phyloP scores from a whole-genome alignment of 1,140 invertebrate genomes.

The Psix sp. region DNA sequence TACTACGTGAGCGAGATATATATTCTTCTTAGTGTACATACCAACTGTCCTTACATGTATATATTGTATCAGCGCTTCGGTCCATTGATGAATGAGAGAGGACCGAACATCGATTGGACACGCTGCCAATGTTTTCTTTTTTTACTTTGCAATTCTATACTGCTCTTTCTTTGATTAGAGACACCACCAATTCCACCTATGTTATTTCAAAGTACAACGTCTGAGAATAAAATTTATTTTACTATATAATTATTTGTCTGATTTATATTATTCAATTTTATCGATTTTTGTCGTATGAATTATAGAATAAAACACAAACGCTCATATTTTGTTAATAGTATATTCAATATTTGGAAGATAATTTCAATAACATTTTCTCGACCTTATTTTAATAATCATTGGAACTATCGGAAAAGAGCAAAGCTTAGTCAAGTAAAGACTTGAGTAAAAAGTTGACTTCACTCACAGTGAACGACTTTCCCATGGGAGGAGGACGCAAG shows the following conservation, averaged over 20 bases:
- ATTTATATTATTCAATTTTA: too few relatives aligned
- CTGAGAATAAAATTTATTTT: neutral
- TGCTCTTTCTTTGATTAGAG: slow-evolving; percentile 54
- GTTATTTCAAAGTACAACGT: slow-evolving; percentile 15
- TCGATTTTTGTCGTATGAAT: too few relatives aligned
- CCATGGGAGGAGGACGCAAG: slow-evolving; percentile 71
- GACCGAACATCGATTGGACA: slow-evolving; percentile 53
- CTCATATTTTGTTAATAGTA: too few relatives aligned
- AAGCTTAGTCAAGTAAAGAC: slow-evolving; percentile 57
- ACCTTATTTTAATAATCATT: slow-evolving; percentile 60
- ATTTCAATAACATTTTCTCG: slow-evolving; percentile 54
- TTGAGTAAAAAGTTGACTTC: slow-evolving; percentile 62
- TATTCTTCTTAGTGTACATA: slow-evolving; percentile 32
- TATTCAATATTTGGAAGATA: too few relatives aligned
- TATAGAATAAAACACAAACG: too few relatives aligned
- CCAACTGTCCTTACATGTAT: slow-evolving; percentile 43
- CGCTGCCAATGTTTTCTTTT: slow-evolving; percentile 45
- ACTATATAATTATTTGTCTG: too few relatives aligned
- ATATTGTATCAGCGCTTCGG: slow-evolving; percentile 57
- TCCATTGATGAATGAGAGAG: slow-evolving; percentile 65
- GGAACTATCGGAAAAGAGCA: slow-evolving; percentile 58
- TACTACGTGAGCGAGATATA: slow-evolving; percentile 51
- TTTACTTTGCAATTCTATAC: slow-evolving; percentile 22
- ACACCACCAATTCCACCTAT: slow-evolving; percentile 39
- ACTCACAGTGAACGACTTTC: slow-evolving; percentile 72